Conservation (phyloP, 1,140 invertebrate genomes). For the Drosophila sulfurigaster region DNA sequence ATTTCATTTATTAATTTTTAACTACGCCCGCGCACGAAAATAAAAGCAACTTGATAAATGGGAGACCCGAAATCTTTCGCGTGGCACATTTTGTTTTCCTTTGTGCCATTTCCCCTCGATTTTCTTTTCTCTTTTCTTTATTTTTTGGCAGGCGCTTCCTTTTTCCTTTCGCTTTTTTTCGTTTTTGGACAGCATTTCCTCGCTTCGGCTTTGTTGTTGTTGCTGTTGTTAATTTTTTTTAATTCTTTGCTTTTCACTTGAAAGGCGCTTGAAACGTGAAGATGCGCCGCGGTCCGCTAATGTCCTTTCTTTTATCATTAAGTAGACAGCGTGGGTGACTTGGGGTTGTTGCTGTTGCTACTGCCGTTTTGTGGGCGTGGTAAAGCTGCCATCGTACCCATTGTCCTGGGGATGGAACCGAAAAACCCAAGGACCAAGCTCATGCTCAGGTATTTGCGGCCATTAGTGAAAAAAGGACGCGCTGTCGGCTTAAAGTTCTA, state of each 20-base stretch:
- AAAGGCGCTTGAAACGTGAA: conserved; percentile 74
- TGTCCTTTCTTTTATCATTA: conserved; percentile 83
- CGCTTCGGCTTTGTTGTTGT: conserved; percentile 46
- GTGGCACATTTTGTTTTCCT: conserved; percentile 69
- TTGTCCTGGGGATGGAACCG: conserved; percentile 28
- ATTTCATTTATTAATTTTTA: conserved; percentile 84
- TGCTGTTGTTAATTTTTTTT: conserved; percentile 80
- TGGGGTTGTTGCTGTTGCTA: conserved; percentile 33
- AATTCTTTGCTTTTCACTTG: conserved; percentile 83
- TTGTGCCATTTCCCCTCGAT: conserved; percentile 51
- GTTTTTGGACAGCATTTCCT: conserved; percentile 33
- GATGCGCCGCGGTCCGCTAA: conserved; percentile 77
- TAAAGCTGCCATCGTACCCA: conserved; percentile 31
- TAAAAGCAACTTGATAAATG: conserved; percentile 83
- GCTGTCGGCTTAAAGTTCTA: conserved; percentile 73
- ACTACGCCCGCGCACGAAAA: conserved; percentile 79
- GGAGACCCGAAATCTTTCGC: conserved; percentile 56
- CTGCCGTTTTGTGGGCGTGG: conserved; percentile 27
- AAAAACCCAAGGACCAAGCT: not conserved
- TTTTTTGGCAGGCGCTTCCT: conserved; percentile 44
- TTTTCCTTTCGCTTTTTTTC: conserved; percentile 34
- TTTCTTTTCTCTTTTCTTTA: conserved; percentile 21
- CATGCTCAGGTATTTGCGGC: conserved; percentile 70
- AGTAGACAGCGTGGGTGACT: conserved; percentile 72
- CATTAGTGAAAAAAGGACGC: conserved; percentile 60